These are phyloP conservation scores for Xiphophorus maculatus DNA, from an alignment of 2,113 vertebrate species.

Conservation along the genomic window DNA sequence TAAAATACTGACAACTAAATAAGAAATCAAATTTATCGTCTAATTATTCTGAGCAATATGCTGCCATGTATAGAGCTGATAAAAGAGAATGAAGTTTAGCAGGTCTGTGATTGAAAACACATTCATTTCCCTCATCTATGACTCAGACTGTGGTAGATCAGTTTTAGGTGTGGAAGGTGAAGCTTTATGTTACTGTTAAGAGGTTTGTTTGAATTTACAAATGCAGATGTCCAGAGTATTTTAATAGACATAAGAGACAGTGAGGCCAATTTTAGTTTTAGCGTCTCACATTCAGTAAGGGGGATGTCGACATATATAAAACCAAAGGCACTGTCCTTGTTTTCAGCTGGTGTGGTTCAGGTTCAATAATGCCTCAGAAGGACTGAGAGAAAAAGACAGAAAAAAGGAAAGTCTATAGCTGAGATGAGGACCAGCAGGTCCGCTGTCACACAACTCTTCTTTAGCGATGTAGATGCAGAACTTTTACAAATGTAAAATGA, in stretches of 20 bases:
- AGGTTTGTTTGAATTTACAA: constrained; percentile 11
- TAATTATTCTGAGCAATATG: background rate
- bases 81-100: background rate
- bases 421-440: constrained; percentile 38
- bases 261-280: constrained; percentile 56
- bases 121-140: background rate
- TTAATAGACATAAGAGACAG: constrained; percentile 9
- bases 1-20: background rate
- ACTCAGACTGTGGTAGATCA: background rate
- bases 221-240: constrained; percentile 23
- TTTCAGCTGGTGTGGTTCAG: constrained; percentile 86
- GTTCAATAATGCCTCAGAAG: constrained; percentile 85
- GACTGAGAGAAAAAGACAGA: constrained; percentile 68
- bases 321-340: constrained; percentile 87
- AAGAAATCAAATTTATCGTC: background rate
- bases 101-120: constrained; percentile 22
- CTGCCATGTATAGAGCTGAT: no score
- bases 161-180: background rate
- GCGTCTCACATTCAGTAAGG: constrained; percentile 62
- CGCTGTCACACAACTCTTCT: constrained; percentile 72
- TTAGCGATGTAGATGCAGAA: constrained; percentile 79
- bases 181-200: constrained; percentile 8
- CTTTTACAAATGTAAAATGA: constrained; percentile 72
- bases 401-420: constrained; percentile 58
- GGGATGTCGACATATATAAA: constrained; percentile 71